These are phyloP conservation scores for Charina bottae DNA, from an alignment of 2,113 vertebrate species.

Conservation along the genomic window DNA sequence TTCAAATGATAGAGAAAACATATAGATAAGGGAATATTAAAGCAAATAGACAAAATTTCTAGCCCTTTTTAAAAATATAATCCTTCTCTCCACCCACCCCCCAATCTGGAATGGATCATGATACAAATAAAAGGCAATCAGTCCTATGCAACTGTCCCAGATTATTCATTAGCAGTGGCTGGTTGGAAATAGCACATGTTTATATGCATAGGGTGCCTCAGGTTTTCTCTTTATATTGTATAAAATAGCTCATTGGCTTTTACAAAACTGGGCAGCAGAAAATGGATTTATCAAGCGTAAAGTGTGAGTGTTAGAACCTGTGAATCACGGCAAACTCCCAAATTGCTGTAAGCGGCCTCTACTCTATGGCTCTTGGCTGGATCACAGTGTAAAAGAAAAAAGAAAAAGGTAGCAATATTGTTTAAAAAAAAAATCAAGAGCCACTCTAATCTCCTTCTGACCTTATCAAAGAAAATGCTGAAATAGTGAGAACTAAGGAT, in stretches of 20 bases:
- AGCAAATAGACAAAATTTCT: background rate
- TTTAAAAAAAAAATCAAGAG: constrained; percentile 6
- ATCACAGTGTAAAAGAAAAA: background rate
- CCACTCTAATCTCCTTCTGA: constrained; percentile 1
- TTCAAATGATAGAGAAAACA: background rate
- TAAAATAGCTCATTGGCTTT: background rate
- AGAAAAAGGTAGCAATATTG: background rate
- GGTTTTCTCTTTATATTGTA: background rate
- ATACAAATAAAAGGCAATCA: background rate
- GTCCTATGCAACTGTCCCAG: background rate
- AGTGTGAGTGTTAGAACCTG: background rate
- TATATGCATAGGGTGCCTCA: background rate
- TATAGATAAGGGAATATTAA: background rate
- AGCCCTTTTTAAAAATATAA: background rate
- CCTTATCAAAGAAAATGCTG: constrained; percentile 11
- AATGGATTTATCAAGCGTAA: background rate
- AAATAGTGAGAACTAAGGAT: constrained; percentile 14
- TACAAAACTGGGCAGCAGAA: background rate
- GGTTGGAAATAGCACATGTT: background rate
- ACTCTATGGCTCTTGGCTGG: background rate
- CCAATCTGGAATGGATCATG: background rate
- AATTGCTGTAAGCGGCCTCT: background rate
- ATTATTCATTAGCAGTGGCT: background rate
- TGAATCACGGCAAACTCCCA: background rate
- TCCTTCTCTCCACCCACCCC: background rate